Conservation (phyloP, 2,888 invertebrate species). For the Coronaproctus castanopsis region DNA sequence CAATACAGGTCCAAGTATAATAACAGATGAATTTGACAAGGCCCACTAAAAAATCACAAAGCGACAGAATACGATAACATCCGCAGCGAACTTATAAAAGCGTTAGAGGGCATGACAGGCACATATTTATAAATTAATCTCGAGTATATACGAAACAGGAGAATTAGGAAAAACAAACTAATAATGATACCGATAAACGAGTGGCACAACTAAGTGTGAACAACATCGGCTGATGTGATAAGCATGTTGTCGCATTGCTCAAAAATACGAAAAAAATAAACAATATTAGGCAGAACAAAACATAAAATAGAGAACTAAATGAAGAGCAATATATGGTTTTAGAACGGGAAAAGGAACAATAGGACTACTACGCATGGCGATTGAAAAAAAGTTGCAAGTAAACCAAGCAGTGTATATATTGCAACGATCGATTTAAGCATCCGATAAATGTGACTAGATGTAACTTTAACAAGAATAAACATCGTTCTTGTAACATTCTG, state of each 20-base stretch:
- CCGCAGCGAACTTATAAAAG: neutral
- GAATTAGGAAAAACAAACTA: neutral
- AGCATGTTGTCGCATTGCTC: neutral
- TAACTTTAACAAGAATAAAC: neutral
- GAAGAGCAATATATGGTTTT: neutral
- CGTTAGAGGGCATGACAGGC: neutral
- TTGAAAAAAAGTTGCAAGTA: neutral
- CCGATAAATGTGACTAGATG: neutral
- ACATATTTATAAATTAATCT: neutral
- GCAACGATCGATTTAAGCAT: neutral
- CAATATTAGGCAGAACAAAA: neutral
- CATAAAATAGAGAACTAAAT: neutral
- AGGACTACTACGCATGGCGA: neutral
- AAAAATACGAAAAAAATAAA: neutral
- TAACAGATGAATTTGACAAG: neutral
- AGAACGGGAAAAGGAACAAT: neutral
- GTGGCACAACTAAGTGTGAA: neutral
- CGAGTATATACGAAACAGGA: neutral
- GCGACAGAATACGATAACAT: neutral
- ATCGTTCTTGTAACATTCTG: too few species aligned
- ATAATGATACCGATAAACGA: neutral
- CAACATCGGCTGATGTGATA: neutral
- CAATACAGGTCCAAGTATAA: neutral
- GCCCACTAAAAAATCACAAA: neutral
- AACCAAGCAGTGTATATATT: neutral